Base-by-base conservation (phyloP, 1,140 invertebrate genomes). In the Trichomalopsis sarcophagae region DNA sequence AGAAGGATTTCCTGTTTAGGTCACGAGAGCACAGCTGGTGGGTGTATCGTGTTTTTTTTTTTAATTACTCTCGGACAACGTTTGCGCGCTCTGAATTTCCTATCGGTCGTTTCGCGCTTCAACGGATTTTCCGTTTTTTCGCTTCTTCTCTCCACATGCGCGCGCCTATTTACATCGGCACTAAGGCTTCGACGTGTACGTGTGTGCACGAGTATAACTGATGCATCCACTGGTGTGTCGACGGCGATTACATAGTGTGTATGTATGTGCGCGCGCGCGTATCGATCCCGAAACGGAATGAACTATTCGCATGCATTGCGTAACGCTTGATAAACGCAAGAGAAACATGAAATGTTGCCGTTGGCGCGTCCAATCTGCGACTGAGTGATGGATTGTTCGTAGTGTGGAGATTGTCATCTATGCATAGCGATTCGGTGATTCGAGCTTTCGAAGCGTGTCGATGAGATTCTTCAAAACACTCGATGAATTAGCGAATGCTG, bases 1-100 rank as follows among this genome's bases (percentile, higher is more conserved):
- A 93, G 88, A 90, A 93, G 92, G 92, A 93, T 93, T 93, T 93
- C 92, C 92, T 93, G 92, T 92, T 93, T 92, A 92, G 92, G 88
- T 88, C 88, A 89, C 87, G 86, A 85, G 88, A 88, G 75, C 86
- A 81, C 21, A 62, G 55, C 84, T 78, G 50, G 76, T 87, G 81
- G 86, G 69, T 88, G 87, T 88, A 47, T 23, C 21, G 50, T 0
- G 14, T 13, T 78, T n/a, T 33, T 82, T 86, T 84, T 81, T 40
- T 30, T 27, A 69, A 69, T 75, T 71, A 36, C 33, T 27, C 27
- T 30, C 21, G 27, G 55, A 76, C 36, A 81, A 85, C 69, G 81
- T 68, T 33, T 30, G 44, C 17, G 55, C 17, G 33, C 50, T 82
- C 77, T 73, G n/a, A 69, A 81, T 83, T 75, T 77, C 77, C 71